Conservation (phyloP, 2,113 vertebrate species). For the Formicarius rufipectus region DNA sequence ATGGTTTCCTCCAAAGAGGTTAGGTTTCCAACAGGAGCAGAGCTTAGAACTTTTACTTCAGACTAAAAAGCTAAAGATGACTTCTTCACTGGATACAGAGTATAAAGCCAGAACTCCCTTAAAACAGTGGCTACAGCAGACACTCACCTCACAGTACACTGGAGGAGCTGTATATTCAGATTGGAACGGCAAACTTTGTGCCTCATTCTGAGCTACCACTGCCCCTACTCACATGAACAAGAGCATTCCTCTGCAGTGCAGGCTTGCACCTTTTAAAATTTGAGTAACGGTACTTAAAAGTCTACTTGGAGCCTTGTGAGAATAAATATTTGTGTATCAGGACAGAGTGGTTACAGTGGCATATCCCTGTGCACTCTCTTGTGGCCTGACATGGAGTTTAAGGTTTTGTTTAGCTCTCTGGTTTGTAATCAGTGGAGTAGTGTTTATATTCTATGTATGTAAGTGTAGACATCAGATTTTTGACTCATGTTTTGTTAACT, state of each 20-base stretch:
- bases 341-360: background rate
- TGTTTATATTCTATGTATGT: background rate
- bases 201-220: background rate
- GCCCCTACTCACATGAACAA: background rate
- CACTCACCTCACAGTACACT: rapidly evolving
- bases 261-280: background rate
- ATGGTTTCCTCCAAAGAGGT: background rate
- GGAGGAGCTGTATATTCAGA: background rate
- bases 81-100: background rate
- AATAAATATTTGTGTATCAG: rapidly evolving
- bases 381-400: background rate
- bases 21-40: background rate
- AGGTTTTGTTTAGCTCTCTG: background rate
- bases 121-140: background rate
- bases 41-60: background rate
- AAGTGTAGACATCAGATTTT: background rate
- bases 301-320: background rate
- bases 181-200: background rate
- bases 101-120: background rate
- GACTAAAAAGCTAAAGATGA: background rate
- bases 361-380: background rate
- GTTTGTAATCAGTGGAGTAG: background rate
- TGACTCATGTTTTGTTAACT: background rate
- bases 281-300: rapidly evolving
- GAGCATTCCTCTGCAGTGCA: background rate